Evolutionary conservation across 2,797 vertebrate genomes (phyloP).

Genomic region (Oreonectes daqikongensis): DNA sequence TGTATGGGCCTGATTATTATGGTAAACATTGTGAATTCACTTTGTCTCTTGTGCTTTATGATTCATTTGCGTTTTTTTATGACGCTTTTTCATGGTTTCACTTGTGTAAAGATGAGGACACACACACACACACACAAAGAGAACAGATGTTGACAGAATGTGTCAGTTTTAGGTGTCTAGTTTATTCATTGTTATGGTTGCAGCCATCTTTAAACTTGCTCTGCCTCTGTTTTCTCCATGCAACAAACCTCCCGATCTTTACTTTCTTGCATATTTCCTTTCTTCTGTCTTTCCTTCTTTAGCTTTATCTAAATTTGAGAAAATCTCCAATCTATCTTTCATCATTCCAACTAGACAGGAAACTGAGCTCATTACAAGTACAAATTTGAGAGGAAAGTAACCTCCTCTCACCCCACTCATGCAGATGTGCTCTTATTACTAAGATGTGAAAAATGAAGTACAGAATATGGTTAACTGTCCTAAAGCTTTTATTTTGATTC

Average conservation of each 20-base stretch:
- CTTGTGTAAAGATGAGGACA: background rate
- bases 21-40: conserved; percentile 60
- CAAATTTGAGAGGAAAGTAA: background rate
- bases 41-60: conserved; percentile 31
- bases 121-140: conserved; percentile 1
- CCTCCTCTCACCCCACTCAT: conserved; percentile 6
- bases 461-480: conserved; percentile 18
- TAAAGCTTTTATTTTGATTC: conserved; percentile 35
- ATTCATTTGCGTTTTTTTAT: background rate
- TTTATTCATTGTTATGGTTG: conserved; percentile 27
- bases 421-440: conserved; percentile 45
- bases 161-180: conserved; percentile 12
- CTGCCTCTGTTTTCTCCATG: background rate
- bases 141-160: background rate
- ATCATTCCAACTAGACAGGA: background rate
- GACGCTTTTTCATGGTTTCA: too few species aligned
- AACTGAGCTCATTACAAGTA: background rate
- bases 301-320: background rate
- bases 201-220: conserved; percentile 3
- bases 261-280: background rate
- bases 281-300: background rate
- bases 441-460: conserved; percentile 32
- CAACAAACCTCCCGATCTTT: background rate
- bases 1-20: conserved; percentile 67
- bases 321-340: background rate